A percentile compares a stretch with the other conserved stretches of the same genome.
These are phyloP conservation scores for Oxystoma pomonae DNA, from an alignment of 2,888 invertebrate genomes.

Conservation along the genomic window DNA sequence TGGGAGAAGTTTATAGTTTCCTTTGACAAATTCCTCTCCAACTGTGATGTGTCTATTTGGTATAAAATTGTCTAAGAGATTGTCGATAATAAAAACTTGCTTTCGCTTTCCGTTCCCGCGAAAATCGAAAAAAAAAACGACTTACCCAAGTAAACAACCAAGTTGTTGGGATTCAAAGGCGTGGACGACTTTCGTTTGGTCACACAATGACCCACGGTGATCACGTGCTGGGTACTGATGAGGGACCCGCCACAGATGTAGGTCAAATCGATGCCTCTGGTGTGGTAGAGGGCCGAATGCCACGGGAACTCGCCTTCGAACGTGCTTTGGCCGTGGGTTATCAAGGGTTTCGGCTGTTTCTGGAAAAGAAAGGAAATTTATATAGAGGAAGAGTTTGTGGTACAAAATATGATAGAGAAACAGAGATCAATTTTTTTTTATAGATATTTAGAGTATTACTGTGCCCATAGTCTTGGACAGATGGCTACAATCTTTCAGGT, in stretches of 20 bases:
- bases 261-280: slow-evolving; percentile 41
- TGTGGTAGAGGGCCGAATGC: slow-evolving; percentile 63
- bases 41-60: no score
- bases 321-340: slow-evolving; percentile 57
- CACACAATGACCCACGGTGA: slow-evolving; percentile 45
- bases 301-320: slow-evolving; percentile 64
- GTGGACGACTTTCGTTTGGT: slow-evolving; percentile 33
- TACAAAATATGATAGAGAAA: background rate
- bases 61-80: no score
- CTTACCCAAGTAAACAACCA: slow-evolving; percentile 39
- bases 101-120: no score
- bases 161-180: slow-evolving; percentile 33
- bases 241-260: slow-evolving; percentile 44
- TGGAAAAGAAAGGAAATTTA: slow-evolving; percentile 22
- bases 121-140: slow-evolving; percentile 4
- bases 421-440: background rate
- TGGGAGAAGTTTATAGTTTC: no score
- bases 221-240: slow-evolving; percentile 35
- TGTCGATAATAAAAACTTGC: no score
- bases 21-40: no score
- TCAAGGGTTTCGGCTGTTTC: slow-evolving; percentile 51
- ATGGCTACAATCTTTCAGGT: no score
- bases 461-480: no score
- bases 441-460: no score
- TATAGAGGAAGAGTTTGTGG: no score